Evolutionary conservation across 2,113 vertebrate genomes (phyloP).

Genomic region (Nothobranchius kuhntae): DNA sequence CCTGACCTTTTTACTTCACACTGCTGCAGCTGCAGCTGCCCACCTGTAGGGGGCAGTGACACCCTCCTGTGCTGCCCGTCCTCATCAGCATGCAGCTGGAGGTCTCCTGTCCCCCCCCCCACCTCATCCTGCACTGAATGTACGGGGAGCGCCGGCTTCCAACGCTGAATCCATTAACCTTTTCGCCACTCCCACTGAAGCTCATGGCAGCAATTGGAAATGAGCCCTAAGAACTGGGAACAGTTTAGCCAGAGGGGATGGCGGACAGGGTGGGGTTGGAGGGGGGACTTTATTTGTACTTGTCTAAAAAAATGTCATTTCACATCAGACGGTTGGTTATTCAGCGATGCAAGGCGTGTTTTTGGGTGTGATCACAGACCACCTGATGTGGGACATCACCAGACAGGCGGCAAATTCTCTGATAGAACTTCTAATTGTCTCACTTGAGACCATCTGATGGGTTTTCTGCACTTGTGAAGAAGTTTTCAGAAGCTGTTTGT

Average conservation of each 20-base stretch:
- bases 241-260: slow-evolving; percentile 37
- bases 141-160: slow-evolving; percentile 57
- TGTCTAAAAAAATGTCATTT: slow-evolving; percentile 62
- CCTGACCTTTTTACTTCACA: too few species aligned
- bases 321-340: slow-evolving; percentile 66
- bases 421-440: slow-evolving; percentile 50
- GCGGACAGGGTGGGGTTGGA: neutral
- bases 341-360: slow-evolving; percentile 43
- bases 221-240: slow-evolving; percentile 42
- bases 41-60: slow-evolving; percentile 73
- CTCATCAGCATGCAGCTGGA: slow-evolving; percentile 59
- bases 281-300: slow-evolving; percentile 50
- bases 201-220: slow-evolving; percentile 43
- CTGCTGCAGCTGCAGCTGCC: slow-evolving; percentile 39
- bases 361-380: slow-evolving; percentile 34
- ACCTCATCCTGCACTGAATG: slow-evolving; percentile 54
- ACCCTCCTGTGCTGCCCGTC: slow-evolving; percentile 34
- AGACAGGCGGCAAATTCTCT: slow-evolving; percentile 54
- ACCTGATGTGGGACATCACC: slow-evolving; percentile 15
- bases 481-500: slow-evolving; percentile 69
- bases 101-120: neutral
- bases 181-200: slow-evolving; percentile 65
- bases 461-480: slow-evolving; percentile 53
- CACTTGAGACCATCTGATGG: slow-evolving; percentile 52
- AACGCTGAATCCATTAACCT: slow-evolving; percentile 73